Evolutionary conservation across 1,140 invertebrate genomes (phyloP), one percentile per base, ranked within the genome.

Genomic region (Anagrus nilaparvatae): DNA sequence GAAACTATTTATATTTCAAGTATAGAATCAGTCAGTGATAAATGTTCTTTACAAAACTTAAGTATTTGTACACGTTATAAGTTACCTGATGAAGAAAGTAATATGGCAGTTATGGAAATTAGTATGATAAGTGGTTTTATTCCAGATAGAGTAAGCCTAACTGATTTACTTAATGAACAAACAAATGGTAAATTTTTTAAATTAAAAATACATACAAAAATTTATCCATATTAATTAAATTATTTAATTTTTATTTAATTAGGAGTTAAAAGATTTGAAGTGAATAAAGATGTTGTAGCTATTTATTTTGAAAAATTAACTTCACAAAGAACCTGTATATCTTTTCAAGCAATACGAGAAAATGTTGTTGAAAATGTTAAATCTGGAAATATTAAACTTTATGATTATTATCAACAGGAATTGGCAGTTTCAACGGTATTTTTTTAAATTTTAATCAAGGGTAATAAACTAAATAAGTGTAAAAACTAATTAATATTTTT

Each of bases 331-430:
- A 73, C 62, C 27, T 63, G 61, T 7, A 48, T 75, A 4, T 68
- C 69, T 20, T 66, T 72, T 12, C 61, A 66, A 0, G 71, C 74
- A 1, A 62, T 61, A 3, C 53, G 61, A 21, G 60, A 66, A 36
- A 59, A 56, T 14, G 39, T 65, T 1, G 59, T 68, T 8, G 63
- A 66, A 7, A 54, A 52, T 33, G 73, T 76, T 1, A 73, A 75
- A 50, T 73, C 81, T 1, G 79, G 76, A 0, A 70, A 75, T 37
- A 71, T 78, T 10, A 71, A 69, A 43, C 64, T 85, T 3, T 76
- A 77, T 41, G 82, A 87, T 59, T 87, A 87, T 49, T 87, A 87
- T 54, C 60, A 67, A 28, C 70, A 75, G n/a, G 65, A 72, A 13
- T 48, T 69, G 3, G 65, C 56, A 10, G 49, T 70, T 27, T 58